Percentiles rank a stretch among this genome's conserved stretches.
These are phyloP conservation scores for Drosophila glabriapex DNA, from an alignment of 2,888 invertebrate species.

Conservation along the genomic window DNA sequence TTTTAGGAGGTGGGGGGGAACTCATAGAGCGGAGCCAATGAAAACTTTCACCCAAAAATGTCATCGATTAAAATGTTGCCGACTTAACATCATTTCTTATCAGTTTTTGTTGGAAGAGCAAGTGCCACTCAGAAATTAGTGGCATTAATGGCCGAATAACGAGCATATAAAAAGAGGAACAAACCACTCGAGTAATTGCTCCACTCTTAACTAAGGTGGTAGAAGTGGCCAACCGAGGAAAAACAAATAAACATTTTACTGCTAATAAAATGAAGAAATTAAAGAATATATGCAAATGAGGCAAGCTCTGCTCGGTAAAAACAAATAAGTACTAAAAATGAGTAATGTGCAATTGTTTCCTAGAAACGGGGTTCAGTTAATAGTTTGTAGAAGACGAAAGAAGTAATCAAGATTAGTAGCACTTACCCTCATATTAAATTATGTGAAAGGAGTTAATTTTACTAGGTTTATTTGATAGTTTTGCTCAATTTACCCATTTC, in stretches of 20 bases:
- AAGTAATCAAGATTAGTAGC: conserved; percentile 19
- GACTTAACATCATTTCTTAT: conserved; percentile 58
- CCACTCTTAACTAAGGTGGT: conserved; percentile 43
- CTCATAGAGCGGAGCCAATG: not conserved
- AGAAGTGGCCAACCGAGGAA: conserved; percentile 26
- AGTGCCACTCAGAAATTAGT: conserved; percentile 43
- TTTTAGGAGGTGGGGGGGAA: not conserved
- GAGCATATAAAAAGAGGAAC: conserved; percentile 50
- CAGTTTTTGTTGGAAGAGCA: conserved; percentile 40
- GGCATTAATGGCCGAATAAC: conserved; percentile 58
- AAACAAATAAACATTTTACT: conserved; percentile 63
- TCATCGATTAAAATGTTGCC: conserved; percentile 64
- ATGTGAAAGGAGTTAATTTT: conserved; percentile 16
- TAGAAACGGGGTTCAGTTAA: not conserved
- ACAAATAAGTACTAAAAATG: conserved; percentile 19
- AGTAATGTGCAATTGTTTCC: conserved; percentile 28
- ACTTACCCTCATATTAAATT: conserved; percentile 17
- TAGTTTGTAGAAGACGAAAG: conserved; percentile 1
- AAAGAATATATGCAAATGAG: conserved; percentile 59
- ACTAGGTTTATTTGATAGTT: not conserved
- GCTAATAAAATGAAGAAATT: conserved; percentile 55
- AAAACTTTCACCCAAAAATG: conserved; percentile 76
- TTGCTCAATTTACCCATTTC: not conserved
- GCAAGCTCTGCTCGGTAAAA: not conserved
- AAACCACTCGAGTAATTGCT: conserved; percentile 57